Evolutionary conservation across 2,113 vertebrate species (phyloP).

Genomic region (Xiphorhynchus elegans): DNA sequence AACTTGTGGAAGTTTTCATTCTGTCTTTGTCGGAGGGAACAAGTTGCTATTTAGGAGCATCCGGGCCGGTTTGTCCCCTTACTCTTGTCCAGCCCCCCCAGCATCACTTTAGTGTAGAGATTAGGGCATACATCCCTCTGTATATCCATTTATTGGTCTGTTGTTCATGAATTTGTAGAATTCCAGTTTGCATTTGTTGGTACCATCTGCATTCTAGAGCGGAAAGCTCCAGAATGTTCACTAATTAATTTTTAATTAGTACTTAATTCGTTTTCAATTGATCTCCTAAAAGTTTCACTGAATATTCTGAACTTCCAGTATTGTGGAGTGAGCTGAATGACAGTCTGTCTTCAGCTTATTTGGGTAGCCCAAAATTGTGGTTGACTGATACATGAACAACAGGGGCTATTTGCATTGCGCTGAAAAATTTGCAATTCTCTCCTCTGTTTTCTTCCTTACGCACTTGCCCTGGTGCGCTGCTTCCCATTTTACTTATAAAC

Average conservation of each 20-base stretch:
- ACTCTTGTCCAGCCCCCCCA: background rate
- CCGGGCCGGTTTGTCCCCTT: background rate
- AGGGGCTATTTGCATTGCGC: background rate
- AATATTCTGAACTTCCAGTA: background rate
- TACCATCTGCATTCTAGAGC: background rate
- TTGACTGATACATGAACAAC: background rate
- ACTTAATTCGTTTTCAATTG: background rate
- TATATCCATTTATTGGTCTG: background rate
- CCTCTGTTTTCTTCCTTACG: background rate
- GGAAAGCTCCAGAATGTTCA: background rate
- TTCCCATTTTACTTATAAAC: background rate
- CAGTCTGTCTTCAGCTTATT: background rate
- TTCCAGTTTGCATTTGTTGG: background rate
- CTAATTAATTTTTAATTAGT: background rate
- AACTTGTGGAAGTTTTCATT: background rate
- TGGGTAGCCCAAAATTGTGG: background rate
- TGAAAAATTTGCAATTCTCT: background rate
- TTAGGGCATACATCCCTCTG: background rate
- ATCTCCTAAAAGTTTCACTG: background rate
- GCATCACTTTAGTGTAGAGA: background rate
- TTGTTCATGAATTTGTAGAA: background rate
- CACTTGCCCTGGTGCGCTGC: background rate
- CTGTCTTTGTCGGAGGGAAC: background rate
- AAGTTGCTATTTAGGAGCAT: background rate
- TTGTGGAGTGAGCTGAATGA: background rate